Evolutionary conservation across 2,113 vertebrate genomes (phyloP).

Genomic region (Calonectris borealis): DNA sequence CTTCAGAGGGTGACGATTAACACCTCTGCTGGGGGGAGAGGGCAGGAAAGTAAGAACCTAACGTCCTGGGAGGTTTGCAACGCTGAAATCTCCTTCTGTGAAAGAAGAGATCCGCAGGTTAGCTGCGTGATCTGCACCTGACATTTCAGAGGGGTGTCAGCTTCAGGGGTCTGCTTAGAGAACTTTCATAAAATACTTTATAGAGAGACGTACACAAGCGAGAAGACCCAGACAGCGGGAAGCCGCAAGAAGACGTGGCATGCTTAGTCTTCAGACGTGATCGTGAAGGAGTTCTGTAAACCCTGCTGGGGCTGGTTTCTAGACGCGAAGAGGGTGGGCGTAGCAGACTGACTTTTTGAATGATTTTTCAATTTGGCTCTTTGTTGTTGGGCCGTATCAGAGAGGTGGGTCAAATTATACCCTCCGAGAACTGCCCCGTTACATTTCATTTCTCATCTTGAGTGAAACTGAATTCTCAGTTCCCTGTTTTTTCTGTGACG

Average conservation of each 20-base stretch:
- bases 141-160: accelerated
- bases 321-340: not conserved
- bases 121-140: not conserved
- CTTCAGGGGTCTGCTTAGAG: not conserved
- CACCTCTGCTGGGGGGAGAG: conserved; percentile 73
- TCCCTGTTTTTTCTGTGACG: not conserved
- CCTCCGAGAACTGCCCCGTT: accelerated
- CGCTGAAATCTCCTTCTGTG: not conserved
- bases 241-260: not conserved
- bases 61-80: not conserved
- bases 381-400: not conserved
- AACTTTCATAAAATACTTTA: accelerated
- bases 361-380: not conserved
- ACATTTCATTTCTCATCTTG: not conserved
- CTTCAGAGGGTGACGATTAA: conserved; percentile 77
- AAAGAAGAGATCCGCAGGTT: not conserved
- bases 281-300: accelerated
- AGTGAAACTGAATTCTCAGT: not conserved
- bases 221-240: not conserved
- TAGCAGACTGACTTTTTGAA: accelerated
- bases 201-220: accelerated
- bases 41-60: conserved; percentile 43
- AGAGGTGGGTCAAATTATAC: not conserved
- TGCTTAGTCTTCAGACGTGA: accelerated
- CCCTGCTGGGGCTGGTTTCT: not conserved